A percentile compares a stretch with the other conserved stretches of the same genome.
phyloP scores from a whole-genome alignment of 2,888 invertebrate genomes.

The Mesorhabditis spiculigera region DNA sequence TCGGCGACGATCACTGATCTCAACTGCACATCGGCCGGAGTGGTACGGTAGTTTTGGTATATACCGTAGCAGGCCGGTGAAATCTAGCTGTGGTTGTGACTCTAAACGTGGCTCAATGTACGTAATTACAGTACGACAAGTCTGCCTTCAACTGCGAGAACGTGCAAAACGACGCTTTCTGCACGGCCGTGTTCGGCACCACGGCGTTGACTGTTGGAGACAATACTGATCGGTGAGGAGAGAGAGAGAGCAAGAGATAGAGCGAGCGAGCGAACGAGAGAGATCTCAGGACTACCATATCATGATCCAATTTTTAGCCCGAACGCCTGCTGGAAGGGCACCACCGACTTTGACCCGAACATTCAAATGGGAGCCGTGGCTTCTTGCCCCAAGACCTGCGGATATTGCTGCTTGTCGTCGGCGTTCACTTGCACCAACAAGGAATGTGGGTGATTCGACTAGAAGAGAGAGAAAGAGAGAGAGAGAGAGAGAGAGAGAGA shows the following conservation, averaged over 20 bases:
- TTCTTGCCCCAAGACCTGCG: conserved; percentile 1
- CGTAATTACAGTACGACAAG: background rate
- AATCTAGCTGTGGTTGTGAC: no score
- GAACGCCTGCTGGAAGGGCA: background rate
- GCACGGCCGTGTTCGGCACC: background rate
- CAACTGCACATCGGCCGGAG: no score
- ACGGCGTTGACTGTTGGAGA: background rate
- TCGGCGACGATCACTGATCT: no score
- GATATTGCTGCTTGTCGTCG: background rate
- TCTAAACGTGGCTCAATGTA: background rate
- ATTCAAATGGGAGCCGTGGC: background rate
- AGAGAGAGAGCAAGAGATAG: no score
- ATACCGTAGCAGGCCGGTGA: no score
- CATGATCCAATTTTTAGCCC: no score
- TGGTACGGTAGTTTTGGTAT: no score
- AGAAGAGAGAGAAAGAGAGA: no score
- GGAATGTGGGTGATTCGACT: background rate
- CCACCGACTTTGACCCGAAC: background rate
- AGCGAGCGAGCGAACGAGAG: no score
- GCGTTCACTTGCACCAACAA: conserved; percentile 4
- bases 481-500: no score
- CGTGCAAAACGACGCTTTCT: background rate
- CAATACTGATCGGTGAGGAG: background rate
- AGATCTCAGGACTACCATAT: no score
- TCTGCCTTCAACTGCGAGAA: conserved; percentile 4